Evolutionary conservation across 2,113 vertebrate species (phyloP), one percentile per base, ranked within the genome.

Genomic region (Oncorhynchus tshawytscha): DNA sequence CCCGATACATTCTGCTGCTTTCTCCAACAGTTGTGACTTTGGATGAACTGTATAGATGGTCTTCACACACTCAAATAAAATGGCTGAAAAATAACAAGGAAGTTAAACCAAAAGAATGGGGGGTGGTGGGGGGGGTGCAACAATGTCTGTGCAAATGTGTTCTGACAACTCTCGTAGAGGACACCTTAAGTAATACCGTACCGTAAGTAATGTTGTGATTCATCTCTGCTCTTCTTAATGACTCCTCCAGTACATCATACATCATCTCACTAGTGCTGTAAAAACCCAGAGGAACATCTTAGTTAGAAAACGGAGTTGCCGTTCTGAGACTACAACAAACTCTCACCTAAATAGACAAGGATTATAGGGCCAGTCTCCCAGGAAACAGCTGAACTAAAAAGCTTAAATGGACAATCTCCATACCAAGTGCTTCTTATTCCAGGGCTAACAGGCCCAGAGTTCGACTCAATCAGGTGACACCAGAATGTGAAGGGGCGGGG

Each of bases 161-260:
- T 0, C 65, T 57, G 15, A 57, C 54, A 57, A 57, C 8, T n/a
- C 20, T n/a, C 7, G 2, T 62, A 15, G 20, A 16, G 59, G 5
- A 22, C 12, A n/a, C 5, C 18, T 15, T 62, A 27, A 27, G 27
- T 27, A 27, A 27, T 27, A 27, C 27, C 90, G 70, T 84, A 97
- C 98, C 98, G 45, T 99, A 99, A 27, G 98, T 99, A 89, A 99
- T 95, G 89, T 98, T 99, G 91, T 98, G 97, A 91, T 96, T 98
- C 91, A 99, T 95, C 89, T 99, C 98, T n/a, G 98, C 98, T 94
- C 97, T 94, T 89, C 94, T 93, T 90, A 99, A 93, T 78, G 97
- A 99, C 88, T 99, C 98, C 68, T 98, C 96, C 29, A 99, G 92
- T 85, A 99, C 95, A 74, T 98, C 97, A 88, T 99, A 98, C 93